Conservation (phyloP, 2,797 vertebrate species). For the Triplophysa yarkandensis region DNA sequence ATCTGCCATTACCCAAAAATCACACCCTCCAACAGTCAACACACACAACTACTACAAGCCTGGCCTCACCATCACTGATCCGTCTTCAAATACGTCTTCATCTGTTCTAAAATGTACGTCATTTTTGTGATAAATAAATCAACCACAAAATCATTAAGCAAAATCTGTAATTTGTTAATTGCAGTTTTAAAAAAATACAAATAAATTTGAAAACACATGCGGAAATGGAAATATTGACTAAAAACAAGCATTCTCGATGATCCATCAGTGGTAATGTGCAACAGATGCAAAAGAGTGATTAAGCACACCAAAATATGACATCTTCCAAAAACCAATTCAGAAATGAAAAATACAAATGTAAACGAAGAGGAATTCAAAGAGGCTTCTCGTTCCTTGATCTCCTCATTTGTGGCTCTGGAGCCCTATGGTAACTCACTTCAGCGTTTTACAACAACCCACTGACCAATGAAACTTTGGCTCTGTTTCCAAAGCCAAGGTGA, state of each 20-base stretch:
- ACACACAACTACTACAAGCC: conserved; percentile 1
- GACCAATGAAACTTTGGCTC: conserved; percentile 63
- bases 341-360: conserved; percentile 36
- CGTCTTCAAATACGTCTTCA: too few species aligned
- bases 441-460: conserved; percentile 64
- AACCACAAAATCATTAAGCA: neutral
- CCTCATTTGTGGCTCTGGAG: conserved; percentile 48
- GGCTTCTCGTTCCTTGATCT: conserved; percentile 40
- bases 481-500: conserved; percentile 62
- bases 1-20: conserved; percentile 58
- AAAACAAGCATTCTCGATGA: conserved; percentile 9
- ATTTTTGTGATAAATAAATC: neutral
- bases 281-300: conserved; percentile 26
- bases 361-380: conserved; percentile 24
- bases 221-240: conserved; percentile 3
- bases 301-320: neutral
- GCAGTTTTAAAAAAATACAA: neutral
- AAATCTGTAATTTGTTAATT: conserved; percentile 7
- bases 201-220: neutral
- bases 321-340: neutral
- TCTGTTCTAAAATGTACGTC: too few species aligned
- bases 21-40: conserved; percentile 24
- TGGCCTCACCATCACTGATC: too few species aligned
- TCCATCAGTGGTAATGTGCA: conserved; percentile 19
- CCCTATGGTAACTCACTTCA: conserved; percentile 62